Conservation (phyloP, 2,888 invertebrate species). For the Tenthredo amoena region DNA sequence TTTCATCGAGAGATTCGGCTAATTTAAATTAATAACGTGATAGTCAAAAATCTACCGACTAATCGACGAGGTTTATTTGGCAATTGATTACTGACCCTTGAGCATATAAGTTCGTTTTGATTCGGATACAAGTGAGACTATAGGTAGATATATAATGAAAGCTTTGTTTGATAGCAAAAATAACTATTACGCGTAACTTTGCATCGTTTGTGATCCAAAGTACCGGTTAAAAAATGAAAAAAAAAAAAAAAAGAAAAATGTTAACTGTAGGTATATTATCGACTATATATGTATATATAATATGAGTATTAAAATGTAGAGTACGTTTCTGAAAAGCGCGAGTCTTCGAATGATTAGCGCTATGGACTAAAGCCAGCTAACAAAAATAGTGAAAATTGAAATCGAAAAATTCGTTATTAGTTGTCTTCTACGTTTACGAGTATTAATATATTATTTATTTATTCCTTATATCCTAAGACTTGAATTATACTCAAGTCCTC, state of each 20-base stretch:
- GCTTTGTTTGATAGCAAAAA: constrained; percentile 43
- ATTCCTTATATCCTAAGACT: constrained; percentile 7
- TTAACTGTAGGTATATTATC: neutral
- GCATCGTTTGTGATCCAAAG: neutral
- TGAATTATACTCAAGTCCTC: neutral
- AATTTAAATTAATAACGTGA: constrained; percentile 19
- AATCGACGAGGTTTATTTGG: constrained; percentile 24
- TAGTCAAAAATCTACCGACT: neutral
- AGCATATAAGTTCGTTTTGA: constrained; percentile 41
- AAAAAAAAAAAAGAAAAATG: neutral
- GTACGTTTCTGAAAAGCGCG: constrained; percentile 9
- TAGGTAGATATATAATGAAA: constrained; percentile 1
- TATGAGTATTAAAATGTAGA: neutral
- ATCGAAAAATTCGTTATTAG: constrained; percentile 18
- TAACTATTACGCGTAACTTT: constrained; percentile 17
- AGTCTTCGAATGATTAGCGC: neutral
- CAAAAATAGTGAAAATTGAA: constrained; percentile 11
- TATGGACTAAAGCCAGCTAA: neutral
- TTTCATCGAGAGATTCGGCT: constrained; percentile 23
- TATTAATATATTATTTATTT: constrained; percentile 1
- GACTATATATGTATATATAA: constrained; percentile 23
- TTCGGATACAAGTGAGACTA: constrained; percentile 16
- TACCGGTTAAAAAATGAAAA: neutral
- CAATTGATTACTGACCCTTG: constrained; percentile 38
- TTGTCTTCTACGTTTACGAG: neutral